Evolutionary conservation across 2,888 invertebrate genomes (phyloP), one percentile per base, ranked within the genome.

Genomic region (Dichetophora obliterata): DNA sequence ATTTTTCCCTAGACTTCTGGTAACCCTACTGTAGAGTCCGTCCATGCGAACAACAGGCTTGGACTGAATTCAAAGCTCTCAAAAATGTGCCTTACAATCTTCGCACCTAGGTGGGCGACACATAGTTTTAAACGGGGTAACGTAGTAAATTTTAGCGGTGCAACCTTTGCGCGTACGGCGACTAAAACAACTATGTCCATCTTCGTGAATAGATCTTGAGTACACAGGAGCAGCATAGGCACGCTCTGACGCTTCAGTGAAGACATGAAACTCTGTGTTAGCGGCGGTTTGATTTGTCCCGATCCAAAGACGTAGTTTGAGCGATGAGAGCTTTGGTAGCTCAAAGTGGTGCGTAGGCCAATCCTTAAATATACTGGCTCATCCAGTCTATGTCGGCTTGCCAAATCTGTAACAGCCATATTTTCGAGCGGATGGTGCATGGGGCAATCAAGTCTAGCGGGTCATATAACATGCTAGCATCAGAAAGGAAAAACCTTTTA

Each of bases 371-470:
- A n/a, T n/a, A n/a, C n/a, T n/a, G n/a, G n/a, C n/a, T n/a, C n/a
- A n/a, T 16, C 0, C 0, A 63, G 27, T 31, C 16, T 61, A 63
- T 34, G 27, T n/a, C 16, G 0, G 27, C 34, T 14, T 34, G 8
- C 34, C 63, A 63, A 27, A 63, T 63, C 27, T 63, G 27, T 48
- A 48, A 19, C n/a, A 48, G 43, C 66, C 37, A 66, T n/a, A 66
- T 37, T 48, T 66, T 66, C 16, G 48, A 19, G 5, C 22, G 19
- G 14, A 43, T 37, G 5, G 66, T 43, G 16, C 66, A 66, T 5
- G 66, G 66, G 6, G 48, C 48, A 0, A 66, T 9, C 19, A 66
- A 37, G 5, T 48, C 66, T 19, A 66, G 31, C 16, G 61, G 16
- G 24, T 61, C 61, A 27, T 5, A 61, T 24, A 61, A 61, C 24